These are phyloP conservation scores for Paedocypris sp. DNA, from an alignment of 2,113 vertebrate genomes.

Conservation along the genomic window DNA sequence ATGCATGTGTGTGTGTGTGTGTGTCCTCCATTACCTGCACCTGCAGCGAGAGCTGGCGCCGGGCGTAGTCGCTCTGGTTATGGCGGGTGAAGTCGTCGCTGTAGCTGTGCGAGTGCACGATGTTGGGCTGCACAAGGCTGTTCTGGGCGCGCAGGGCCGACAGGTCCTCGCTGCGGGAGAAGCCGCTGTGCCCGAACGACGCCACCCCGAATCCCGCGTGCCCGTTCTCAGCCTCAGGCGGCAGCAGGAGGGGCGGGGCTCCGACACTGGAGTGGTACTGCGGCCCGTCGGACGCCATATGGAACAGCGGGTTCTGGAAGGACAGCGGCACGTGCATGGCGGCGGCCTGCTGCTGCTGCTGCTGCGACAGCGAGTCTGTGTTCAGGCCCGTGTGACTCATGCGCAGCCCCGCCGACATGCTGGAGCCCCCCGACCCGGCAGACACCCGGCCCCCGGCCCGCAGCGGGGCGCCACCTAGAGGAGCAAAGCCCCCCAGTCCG, in stretches of 20 bases:
- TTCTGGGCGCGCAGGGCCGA: constrained; percentile 68
- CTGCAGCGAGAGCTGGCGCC: constrained; percentile 83
- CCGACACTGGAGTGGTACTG: constrained; percentile 51
- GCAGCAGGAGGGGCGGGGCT: constrained; percentile 52
- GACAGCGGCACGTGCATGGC: constrained; percentile 81
- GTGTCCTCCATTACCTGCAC: constrained; percentile 55
- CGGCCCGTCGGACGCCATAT: constrained; percentile 83
- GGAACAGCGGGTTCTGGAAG: constrained; percentile 93
- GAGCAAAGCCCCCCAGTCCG: constrained; percentile 69
- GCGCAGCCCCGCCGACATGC: constrained; percentile 68
- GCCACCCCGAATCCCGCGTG: constrained; percentile 60
- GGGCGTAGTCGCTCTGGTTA: constrained; percentile 77
- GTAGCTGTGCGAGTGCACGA: constrained; percentile 93
- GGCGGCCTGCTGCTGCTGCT: constrained; percentile 70
- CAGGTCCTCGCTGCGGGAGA: constrained; percentile 89
- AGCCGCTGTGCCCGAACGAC: constrained; percentile 78
- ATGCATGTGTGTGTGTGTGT: not conserved
- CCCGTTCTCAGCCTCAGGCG: constrained; percentile 62
- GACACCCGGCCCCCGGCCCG: constrained; percentile 78
- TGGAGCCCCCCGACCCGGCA: constrained; percentile 73
- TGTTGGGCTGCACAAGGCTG: constrained; percentile 70
- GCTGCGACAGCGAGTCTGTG: constrained; percentile 78
- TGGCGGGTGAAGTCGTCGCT: constrained; percentile 86
- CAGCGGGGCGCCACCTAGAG: constrained; percentile 63
- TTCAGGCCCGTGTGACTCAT: constrained; percentile 73